Percentiles rank a stretch among this genome's conserved stretches.
Conservation (phyloP, 2,888 invertebrate genomes). For the Drosophila vallismaia region DNA sequence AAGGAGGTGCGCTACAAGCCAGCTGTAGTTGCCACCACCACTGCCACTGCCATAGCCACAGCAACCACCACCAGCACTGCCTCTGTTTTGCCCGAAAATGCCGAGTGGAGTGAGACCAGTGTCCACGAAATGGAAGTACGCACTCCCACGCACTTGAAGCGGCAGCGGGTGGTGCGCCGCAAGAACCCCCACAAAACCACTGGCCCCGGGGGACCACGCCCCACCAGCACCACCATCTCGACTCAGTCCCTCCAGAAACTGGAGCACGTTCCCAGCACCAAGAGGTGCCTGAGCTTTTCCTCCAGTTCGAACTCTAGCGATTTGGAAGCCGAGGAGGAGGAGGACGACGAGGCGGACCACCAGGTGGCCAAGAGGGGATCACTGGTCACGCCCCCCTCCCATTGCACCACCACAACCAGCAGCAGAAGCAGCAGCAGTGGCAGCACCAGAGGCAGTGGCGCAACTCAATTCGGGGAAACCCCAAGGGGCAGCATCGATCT, state of each 20-base stretch:
- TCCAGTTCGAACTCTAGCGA: slow-evolving; percentile 85
- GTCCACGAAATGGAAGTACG: slow-evolving; percentile 84
- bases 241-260: slow-evolving; percentile 12
- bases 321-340: slow-evolving; percentile 79
- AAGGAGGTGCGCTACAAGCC: slow-evolving; percentile 74
- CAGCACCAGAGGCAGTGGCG: slow-evolving; percentile 22
- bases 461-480: slow-evolving; percentile 64
- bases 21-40: neutral
- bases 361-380: slow-evolving; percentile 85
- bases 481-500: slow-evolving; percentile 87
- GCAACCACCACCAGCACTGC: neutral
- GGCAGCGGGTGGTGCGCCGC: slow-evolving; percentile 82
- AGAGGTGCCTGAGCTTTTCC: slow-evolving; percentile 87
- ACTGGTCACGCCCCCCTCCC: slow-evolving; percentile 28
- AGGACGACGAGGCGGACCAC: slow-evolving; percentile 33
- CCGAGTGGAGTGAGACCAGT: slow-evolving; percentile 73
- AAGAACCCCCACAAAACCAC: slow-evolving; percentile 68
- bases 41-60: neutral
- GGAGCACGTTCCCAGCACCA: slow-evolving; percentile 84
- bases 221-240: neutral
- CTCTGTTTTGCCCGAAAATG: slow-evolving; percentile 14
- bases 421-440: slow-evolving; percentile 9
- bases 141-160: slow-evolving; percentile 82
- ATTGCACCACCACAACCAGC: slow-evolving; percentile 10
- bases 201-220: neutral